phyloP scores from a whole-genome alignment of 2,888 invertebrate species.

The Chrysotoxum bicinctum region DNA sequence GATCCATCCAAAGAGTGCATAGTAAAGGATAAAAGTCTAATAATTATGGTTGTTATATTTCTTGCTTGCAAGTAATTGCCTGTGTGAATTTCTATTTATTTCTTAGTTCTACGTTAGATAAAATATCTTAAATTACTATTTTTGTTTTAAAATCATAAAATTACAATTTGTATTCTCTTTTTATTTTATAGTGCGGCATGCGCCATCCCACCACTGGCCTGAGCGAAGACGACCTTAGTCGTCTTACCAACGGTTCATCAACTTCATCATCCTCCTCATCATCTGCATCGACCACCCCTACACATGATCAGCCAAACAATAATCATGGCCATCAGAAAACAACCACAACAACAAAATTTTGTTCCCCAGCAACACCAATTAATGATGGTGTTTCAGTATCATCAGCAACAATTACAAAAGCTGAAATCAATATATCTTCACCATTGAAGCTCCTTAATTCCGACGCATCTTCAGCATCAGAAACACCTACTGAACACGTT shows the following conservation, averaged over 20 bases:
- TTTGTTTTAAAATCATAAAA: no score
- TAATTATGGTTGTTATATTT: no score
- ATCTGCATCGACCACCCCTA: conserved; percentile 75
- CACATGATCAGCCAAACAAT: conserved; percentile 74
- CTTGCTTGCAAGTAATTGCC: no score
- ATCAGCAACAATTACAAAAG: conserved; percentile 52
- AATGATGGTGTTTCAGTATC: conserved; percentile 49
- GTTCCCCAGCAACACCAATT: conserved; percentile 68
- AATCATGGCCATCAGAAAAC: conserved; percentile 67
- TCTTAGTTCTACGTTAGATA: no score
- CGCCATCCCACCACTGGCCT: conserved; percentile 82
- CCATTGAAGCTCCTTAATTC: conserved; percentile 42
- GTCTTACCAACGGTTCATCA: conserved; percentile 82
- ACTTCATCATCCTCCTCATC: conserved; percentile 78
- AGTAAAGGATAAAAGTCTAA: no score
- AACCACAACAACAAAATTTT: conserved; percentile 69
- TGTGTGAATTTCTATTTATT: no score
- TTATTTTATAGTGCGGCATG: conserved; percentile 81
- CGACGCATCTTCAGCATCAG: conserved; percentile 57
- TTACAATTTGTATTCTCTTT: conserved; percentile 43
- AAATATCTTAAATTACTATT: no score
- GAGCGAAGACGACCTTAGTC: conserved; percentile 82
- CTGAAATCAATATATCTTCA: conserved; percentile 65
- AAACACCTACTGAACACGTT: conserved; percentile 55
- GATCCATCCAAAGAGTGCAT: no score